Evolutionary conservation across 2,113 vertebrate genomes (phyloP), one percentile per base, ranked within the genome.

Genomic region (Pollimyrus isidori): DNA sequence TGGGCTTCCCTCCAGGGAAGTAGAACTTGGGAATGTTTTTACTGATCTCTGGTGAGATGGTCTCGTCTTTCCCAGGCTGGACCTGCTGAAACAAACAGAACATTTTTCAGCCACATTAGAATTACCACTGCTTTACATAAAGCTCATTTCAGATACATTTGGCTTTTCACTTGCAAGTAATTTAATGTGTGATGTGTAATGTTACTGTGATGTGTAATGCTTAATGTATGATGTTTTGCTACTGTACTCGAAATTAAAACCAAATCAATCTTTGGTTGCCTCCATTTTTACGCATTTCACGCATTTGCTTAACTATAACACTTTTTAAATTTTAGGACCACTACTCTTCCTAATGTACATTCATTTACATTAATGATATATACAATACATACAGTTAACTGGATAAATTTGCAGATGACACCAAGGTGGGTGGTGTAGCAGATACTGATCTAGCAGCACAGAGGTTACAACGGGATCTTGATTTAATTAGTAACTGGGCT

Each of bases 1-100:
- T 94, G 69, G 98, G 97, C 92, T 94, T 95, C 85, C 98, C 98
- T 91, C 94, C 95, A 88, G 98, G 98, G 94, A 98, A 99, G 95
- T 98, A 97, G 94, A 99, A 99, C 93, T 97, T 96, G 92, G 98
- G 98, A 97, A 99, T 97, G 96, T 94, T 97, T 95, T 96, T 96
- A 91, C 97, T 98, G 90, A 95, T 92, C 1, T 95, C 93, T 48
- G 96, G 95, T 82, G 96, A 94, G 91, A 97, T 94, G 89, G 95
- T 94, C 93, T 97, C 96, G 93, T 97, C 96, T 91, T 96, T 96
- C 95, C 96, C 97, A 91, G 97, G 93, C 94, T 97, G 97, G 90
- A 96, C 95, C 97, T 98, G 95, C 90, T 89, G 93, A 92, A 17
- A 94, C 56, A 94, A 53, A 94, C 93, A 95, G 92, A 93, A 91